Evolutionary conservation across 2,113 vertebrate species (phyloP), one percentile per base, ranked within the genome.

Genomic region (Sterna hirundo): DNA sequence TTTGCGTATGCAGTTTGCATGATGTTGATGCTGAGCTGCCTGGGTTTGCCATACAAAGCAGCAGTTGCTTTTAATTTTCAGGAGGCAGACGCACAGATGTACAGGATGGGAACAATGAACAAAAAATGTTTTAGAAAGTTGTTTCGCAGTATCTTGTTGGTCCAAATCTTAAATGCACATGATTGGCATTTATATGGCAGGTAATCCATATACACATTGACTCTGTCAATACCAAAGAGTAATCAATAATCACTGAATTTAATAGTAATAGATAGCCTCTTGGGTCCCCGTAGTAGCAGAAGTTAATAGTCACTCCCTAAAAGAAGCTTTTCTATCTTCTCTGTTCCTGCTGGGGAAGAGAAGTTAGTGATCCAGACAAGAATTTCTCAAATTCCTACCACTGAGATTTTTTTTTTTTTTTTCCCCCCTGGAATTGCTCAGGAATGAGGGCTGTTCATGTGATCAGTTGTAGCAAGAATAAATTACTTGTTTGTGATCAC

Each of bases 231-330:
- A 12, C 5, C 51, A 19, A 52, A 61, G 34, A 60, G 21, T 58
- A 42, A 92, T 91, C 70, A 82, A 70, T 91, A 94, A 91, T 91
- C 74, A 42, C 52, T 87, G 54, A 89, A 51, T 89, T 89, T 47
- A 61, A 36, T 69, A 64, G 27, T 46, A 75, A 84, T 25, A 71
- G 38, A 19, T 51, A 69, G 16, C 61, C 54, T 89, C 25, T 49
- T 76, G 52, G 10, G 57, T 83, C 25, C 10, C 14, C 13, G 25
- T 6, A 23, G 65, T 40, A 30, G 52, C 34, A 72, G 47, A 71
- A 86, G 18, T n/a, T 92, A 64, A 68, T 52, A 66, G 8, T 55
- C 52, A 19, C 27, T 95, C 52, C 52, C 15, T 32, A 23, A 47
- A 72, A 72, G 9, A 81, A 36, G 5, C 3, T 36, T 51, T 76